Base-by-base conservation (phyloP, 2,113 vertebrate species). In the Platycercus adscitus region DNA sequence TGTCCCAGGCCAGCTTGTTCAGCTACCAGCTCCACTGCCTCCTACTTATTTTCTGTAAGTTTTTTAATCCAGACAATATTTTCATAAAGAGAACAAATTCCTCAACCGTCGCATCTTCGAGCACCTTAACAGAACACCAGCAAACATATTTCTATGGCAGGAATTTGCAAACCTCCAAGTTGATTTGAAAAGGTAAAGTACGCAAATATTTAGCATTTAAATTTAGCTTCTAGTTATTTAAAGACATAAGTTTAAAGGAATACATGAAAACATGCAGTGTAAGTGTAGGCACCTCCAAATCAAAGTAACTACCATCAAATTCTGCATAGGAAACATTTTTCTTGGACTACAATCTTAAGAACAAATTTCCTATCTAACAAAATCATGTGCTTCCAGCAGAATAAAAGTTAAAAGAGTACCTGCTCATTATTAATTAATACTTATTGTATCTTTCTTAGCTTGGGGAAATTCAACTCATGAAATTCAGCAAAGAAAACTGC, bases 71-170 rank as follows among this genome's bases (percentile, higher is more conserved):
- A 7, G 99, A 99, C n/a, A 99, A 80, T 58, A 99, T 98, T 52
- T 99, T 99, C 99, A 99, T 99, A 96, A 99, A 98, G 29, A 99
- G 98, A 58, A 99, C 99, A 98, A 99, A 99, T 97, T 99, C 99
- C 93, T 99, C 99, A 24, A 99, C 99, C 0, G 99, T 99, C 91
- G 99, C 99, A 46, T 99, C 99, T 97, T 99, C 99, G 94, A 99
- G 95, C 33, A 99, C 99, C 99, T 99, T 73, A 81, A 75, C 4
- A 86, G 86, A 73, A 94, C 82, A 88, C 35, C 5, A 94, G 58
- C 87, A 78, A 53, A 61, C 14, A 23, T n/a, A 84, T 52, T 71
- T 75, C 33, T 24, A 56, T 4, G 41, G 39, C 29, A 50, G 53
- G 6, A 60, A 47, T 50, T 43, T 17, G 75, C 23, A 91, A 83